Evolutionary conservation across 2,888 invertebrate genomes (phyloP).

Genomic region (Rhopalosiphum nymphaeae): DNA sequence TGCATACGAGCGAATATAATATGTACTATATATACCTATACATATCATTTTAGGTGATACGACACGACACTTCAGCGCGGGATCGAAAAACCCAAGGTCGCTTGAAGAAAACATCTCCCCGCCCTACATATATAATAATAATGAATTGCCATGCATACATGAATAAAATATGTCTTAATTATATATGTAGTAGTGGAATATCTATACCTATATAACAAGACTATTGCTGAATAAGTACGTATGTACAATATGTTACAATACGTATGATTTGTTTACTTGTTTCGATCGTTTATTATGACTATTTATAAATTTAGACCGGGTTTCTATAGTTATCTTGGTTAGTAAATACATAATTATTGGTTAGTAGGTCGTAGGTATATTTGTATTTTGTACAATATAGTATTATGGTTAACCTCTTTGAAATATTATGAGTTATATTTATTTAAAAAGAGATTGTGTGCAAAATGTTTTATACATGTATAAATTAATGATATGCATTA

Average conservation of each 20-base stretch:
- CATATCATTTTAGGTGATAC: background rate
- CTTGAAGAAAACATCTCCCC: slow-evolving; percentile 31
- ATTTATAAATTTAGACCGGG: background rate
- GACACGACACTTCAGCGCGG: slow-evolving; percentile 22
- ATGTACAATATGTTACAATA: background rate
- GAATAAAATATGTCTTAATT: slow-evolving; percentile 48
- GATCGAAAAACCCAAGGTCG: slow-evolving; percentile 30
- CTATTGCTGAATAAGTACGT: background rate
- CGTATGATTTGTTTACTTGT: slow-evolving; percentile 22
- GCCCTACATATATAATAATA: slow-evolving; percentile 28
- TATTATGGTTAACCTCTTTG: background rate
- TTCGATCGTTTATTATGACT: slow-evolving; percentile 5
- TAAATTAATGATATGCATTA: background rate
- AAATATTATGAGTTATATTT: background rate
- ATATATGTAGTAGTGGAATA: slow-evolving; percentile 30
- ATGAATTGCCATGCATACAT: background rate
- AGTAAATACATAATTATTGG: background rate
- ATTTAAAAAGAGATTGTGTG: background rate
- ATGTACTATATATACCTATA: background rate
- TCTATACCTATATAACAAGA: background rate
- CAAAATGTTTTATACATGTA: background rate
- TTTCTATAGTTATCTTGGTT: background rate
- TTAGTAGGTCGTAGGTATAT: background rate
- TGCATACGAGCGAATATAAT: background rate
- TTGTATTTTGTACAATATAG: background rate